phyloP scores from a whole-genome alignment of 2,888 invertebrate genomes.

The Suillia variegata region DNA sequence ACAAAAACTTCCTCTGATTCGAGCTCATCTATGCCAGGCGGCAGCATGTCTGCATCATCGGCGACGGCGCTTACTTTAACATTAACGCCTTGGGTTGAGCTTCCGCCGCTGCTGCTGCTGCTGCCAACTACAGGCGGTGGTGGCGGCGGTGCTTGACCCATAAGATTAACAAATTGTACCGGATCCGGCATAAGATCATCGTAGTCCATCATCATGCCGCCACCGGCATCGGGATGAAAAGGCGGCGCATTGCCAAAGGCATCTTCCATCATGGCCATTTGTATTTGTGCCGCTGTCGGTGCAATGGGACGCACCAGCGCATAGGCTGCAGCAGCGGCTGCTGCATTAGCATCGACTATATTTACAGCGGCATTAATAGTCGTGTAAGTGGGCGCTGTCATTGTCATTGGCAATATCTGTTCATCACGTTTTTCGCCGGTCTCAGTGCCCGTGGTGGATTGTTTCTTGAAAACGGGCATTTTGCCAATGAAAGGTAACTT shows the following conservation, averaged over 20 bases:
- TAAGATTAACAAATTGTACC: constrained; percentile 59
- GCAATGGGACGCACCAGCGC: constrained; percentile 29
- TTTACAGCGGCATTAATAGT: not conserved
- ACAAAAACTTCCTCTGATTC: constrained; percentile 60
- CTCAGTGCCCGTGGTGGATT: constrained; percentile 38
- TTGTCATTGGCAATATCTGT: constrained; percentile 11
- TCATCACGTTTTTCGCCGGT: constrained; percentile 19
- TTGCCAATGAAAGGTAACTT: constrained; percentile 85
- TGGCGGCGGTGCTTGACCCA: constrained; percentile 59
- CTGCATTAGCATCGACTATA: not conserved
- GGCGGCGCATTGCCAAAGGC: constrained; percentile 56
- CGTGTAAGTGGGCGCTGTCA: not conserved
- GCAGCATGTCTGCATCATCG: constrained; percentile 54
- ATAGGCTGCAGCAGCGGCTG: not conserved
- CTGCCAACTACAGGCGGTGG: constrained; percentile 45
- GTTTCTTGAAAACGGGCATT: constrained; percentile 76
- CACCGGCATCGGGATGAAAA: constrained; percentile 58
- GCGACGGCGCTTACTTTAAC: not conserved
- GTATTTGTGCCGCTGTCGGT: constrained; percentile 52
- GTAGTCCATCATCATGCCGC: constrained; percentile 58
- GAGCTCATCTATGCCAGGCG: constrained; percentile 59
- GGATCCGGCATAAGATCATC: constrained; percentile 62
- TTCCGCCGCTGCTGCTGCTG: constrained; percentile 14
- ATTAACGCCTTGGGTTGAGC: not conserved
- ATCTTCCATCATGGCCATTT: constrained; percentile 58